These are phyloP conservation scores for Argopecten irradians DNA, from an alignment of 1,140 invertebrate genomes.

Conservation along the genomic window DNA sequence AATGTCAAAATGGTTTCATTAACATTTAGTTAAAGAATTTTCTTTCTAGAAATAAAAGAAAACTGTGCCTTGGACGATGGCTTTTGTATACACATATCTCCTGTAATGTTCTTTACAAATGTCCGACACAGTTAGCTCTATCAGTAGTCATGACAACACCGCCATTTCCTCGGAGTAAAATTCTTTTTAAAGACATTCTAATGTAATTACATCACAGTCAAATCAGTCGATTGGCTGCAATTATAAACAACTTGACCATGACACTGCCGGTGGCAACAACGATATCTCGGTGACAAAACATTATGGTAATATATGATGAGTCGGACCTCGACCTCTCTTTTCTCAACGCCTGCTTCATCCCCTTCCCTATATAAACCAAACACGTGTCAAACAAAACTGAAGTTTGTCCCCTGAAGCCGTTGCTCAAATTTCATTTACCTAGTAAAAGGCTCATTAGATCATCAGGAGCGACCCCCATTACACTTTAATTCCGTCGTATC, in stretches of 20 bases:
- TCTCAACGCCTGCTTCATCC: not conserved
- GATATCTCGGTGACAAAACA: not conserved
- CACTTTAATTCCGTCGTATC: not conserved
- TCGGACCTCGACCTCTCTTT: not conserved
- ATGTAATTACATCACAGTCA: not conserved
- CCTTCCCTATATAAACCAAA: not conserved
- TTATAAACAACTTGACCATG: not conserved
- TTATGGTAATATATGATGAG: not conserved
- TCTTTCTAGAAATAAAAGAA: too few relatives aligned
- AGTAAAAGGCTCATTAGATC: not conserved
- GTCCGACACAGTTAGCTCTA: not conserved
- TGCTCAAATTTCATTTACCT: conserved; percentile 1
- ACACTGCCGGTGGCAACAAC: not conserved
- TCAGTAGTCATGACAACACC: not conserved
- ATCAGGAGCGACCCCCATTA: not conserved
- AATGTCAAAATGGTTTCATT: too few relatives aligned
- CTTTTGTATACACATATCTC: not conserved
- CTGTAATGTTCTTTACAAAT: not conserved
- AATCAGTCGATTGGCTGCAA: not conserved
- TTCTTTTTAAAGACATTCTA: not conserved
- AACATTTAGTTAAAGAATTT: too few relatives aligned
- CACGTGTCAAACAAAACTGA: not conserved
- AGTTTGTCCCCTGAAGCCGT: not conserved
- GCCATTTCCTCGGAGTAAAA: not conserved
- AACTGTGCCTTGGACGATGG: not conserved